Conservation (phyloP, 2,797 vertebrate genomes). For the Graptemys geographica region DNA sequence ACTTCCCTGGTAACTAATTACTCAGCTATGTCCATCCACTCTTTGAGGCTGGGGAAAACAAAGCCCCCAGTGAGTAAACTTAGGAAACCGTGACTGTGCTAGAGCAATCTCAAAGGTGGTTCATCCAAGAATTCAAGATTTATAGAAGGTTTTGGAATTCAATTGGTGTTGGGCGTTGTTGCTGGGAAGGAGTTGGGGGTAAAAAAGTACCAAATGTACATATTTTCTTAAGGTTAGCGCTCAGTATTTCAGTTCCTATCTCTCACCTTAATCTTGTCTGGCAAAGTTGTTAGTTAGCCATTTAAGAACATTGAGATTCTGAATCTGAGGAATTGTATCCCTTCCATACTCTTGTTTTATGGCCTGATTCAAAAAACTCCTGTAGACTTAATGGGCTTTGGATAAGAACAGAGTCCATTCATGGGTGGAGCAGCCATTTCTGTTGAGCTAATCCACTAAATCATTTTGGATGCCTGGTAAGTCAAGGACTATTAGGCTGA, state of each 20-base stretch:
- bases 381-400: not conserved
- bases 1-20: too few species aligned
- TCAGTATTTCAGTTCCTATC: not conserved
- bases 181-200: not conserved
- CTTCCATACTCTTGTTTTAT: not conserved
- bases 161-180: not conserved
- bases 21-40: not conserved
- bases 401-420: not conserved
- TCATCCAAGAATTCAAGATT: not conserved
- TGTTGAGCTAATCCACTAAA: not conserved
- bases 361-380: too few species aligned
- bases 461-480: not conserved
- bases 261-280: not conserved
- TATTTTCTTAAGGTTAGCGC: not conserved
- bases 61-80: not conserved
- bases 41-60: not conserved
- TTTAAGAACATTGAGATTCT: not conserved
- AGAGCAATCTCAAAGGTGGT: not conserved
- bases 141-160: not conserved
- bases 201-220: not conserved
- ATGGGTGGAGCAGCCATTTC: not conserved
- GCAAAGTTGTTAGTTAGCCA: not conserved
- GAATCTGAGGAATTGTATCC: not conserved
- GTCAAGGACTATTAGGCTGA: too few species aligned
- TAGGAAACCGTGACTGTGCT: not conserved